Percentiles rank a stretch among this genome's conserved stretches.
Evolutionary conservation across 1,140 invertebrate species (phyloP).

Genomic region (Drosophila nasuta): DNA sequence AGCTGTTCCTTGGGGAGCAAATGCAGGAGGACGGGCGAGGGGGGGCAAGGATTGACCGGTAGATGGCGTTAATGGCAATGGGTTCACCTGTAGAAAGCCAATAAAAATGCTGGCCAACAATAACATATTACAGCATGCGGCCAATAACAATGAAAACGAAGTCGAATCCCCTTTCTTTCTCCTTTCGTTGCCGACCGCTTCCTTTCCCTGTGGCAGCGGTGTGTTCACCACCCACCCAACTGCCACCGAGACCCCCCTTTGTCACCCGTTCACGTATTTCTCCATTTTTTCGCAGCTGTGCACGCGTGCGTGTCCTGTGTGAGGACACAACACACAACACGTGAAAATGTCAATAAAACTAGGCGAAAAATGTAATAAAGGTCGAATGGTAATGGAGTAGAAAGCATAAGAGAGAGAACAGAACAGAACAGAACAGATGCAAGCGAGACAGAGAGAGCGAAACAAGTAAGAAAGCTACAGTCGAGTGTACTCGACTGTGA

Average conservation of each 20-base stretch:
- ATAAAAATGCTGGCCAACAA: constrained; percentile 68
- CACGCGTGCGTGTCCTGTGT: constrained; percentile 44
- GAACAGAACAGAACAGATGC: too few relatives aligned
- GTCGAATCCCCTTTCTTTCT: too few relatives aligned
- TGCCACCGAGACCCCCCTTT: too few relatives aligned
- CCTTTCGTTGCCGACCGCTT: background rate
- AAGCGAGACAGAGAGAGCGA: background rate
- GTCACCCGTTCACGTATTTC: background rate
- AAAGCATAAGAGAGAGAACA: background rate
- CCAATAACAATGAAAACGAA: constrained; percentile 59
- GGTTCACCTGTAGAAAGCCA: constrained; percentile 62
- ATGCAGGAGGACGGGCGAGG: background rate
- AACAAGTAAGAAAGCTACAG: background rate
- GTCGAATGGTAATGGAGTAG: constrained; percentile 37
- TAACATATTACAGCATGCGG: constrained; percentile 69
- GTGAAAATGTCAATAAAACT: constrained; percentile 72
- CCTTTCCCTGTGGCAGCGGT: background rate
- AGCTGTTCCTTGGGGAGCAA: constrained; percentile 35
- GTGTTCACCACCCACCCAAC: too few relatives aligned
- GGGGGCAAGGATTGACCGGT: background rate
- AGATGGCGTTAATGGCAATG: constrained; percentile 59
- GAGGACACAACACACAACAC: constrained; percentile 48
- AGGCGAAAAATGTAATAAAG: constrained; percentile 46
- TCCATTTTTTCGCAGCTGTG: constrained; percentile 3
- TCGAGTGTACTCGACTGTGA: too few relatives aligned